Evolutionary conservation across 2,113 vertebrate genomes (phyloP).

Genomic region (Alexandromys fortis): DNA sequence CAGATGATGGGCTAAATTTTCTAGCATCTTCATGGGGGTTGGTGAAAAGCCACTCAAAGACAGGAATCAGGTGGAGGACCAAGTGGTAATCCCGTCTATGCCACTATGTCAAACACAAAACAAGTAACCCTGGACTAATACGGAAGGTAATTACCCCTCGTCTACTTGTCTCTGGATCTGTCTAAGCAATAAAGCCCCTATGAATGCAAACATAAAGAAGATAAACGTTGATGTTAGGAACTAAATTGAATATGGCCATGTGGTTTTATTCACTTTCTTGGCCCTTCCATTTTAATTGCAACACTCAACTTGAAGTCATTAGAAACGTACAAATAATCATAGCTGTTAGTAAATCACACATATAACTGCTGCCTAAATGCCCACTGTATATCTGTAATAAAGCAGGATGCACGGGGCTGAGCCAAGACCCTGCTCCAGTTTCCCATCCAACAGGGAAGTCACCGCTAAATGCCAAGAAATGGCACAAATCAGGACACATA

Average conservation of each 20-base stretch:
- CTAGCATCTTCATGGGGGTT: neutral
- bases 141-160: neutral
- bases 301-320: constrained; percentile 29
- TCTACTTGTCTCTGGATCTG: neutral
- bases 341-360: neutral
- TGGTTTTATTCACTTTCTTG: neutral
- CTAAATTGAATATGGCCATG: neutral
- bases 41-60: neutral
- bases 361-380: neutral
- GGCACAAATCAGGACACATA: neutral
- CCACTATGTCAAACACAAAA: neutral
- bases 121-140: neutral
- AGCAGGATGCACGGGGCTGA: neutral
- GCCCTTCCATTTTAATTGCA: constrained; percentile 35
- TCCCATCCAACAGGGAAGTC: neutral
- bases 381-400: neutral
- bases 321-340: neutral
- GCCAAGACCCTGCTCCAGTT: neutral
- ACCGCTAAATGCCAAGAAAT: neutral
- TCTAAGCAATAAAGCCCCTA: neutral
- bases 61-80: neutral
- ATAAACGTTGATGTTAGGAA: neutral
- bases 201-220: neutral
- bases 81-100: neutral
- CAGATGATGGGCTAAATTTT: neutral